These are phyloP conservation scores for Dendrolimus kikuchii DNA, from an alignment of 1,140 invertebrate genomes.

Conservation along the genomic window DNA sequence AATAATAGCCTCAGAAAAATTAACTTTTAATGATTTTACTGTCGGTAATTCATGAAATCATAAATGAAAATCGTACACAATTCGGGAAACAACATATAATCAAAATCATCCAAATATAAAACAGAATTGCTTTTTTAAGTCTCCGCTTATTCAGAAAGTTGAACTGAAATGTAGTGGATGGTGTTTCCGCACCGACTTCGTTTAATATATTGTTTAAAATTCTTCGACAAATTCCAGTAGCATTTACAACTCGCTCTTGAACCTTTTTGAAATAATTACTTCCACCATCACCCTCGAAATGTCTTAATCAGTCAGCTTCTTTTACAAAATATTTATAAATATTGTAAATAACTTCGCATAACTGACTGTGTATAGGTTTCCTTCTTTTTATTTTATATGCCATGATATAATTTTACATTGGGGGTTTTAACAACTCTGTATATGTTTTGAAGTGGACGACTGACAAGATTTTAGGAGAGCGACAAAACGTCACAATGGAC, in stretches of 20 bases:
- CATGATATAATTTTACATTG: too few relatives aligned
- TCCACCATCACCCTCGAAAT: conserved; percentile 1
- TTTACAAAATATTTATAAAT: conserved; percentile 8
- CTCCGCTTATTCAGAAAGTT: conserved; percentile 10
- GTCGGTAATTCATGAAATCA: conserved; percentile 9
- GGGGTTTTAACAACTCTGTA: too few relatives aligned
- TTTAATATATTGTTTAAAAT: conserved; percentile 9
- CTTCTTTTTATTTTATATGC: too few relatives aligned
- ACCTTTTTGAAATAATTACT: conserved; percentile 6
- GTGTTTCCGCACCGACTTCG: conserved; percentile 9
- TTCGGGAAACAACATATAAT: conserved; percentile 10
- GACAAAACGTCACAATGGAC: too few relatives aligned
- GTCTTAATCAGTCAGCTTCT: conserved; percentile 5
- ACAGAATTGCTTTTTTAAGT: conserved; percentile 9
- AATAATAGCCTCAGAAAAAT: conserved; percentile 12
- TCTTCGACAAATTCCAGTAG: conserved; percentile 9
- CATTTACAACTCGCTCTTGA: conserved; percentile 10
- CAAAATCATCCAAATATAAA: conserved; percentile 5
- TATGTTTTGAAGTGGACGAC: too few relatives aligned
- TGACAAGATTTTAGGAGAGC: too few relatives aligned
- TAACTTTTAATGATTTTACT: conserved; percentile 12
- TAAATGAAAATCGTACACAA: conserved; percentile 11
- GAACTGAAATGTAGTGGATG: conserved; percentile 10
- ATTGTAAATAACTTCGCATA: conserved; percentile 10
- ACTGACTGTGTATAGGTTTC: too few relatives aligned